These are phyloP conservation scores for Callyntrura sp. DNA, from an alignment of 2,888 invertebrate genomes.

Conservation along the genomic window DNA sequence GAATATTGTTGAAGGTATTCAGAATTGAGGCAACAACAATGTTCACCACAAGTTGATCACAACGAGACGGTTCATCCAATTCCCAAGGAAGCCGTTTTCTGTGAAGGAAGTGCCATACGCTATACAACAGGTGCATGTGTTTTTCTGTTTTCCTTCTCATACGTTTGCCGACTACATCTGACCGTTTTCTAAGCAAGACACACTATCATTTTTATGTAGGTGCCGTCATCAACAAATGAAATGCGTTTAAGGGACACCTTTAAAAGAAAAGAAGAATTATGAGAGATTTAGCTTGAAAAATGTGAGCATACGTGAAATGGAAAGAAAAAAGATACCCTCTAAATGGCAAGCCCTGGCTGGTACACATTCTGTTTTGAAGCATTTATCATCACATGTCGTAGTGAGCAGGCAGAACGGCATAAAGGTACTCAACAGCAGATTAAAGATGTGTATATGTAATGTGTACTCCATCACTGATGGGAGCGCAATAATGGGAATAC, in stretches of 20 bases:
- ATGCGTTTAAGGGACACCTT: slow-evolving; percentile 52
- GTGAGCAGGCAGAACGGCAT: neutral
- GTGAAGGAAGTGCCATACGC: slow-evolving; percentile 30
- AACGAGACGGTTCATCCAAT: slow-evolving; percentile 22
- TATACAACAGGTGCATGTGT: slow-evolving; percentile 65
- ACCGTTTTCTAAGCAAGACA: no score
- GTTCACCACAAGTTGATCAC: slow-evolving; percentile 61
- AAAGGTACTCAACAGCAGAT: no score
- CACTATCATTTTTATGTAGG: neutral
- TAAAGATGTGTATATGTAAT: no score
- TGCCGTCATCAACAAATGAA: slow-evolving; percentile 28
- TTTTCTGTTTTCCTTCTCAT: neutral
- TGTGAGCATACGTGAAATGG: slow-evolving; percentile 36
- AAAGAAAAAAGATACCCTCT: slow-evolving; percentile 53
- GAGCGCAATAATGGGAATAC: slow-evolving; percentile 19
- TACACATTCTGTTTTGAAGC: slow-evolving; percentile 35
- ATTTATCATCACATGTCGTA: slow-evolving; percentile 37
- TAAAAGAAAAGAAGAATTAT: slow-evolving; percentile 60
- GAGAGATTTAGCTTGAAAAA: slow-evolving; percentile 53
- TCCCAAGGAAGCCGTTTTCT: slow-evolving; percentile 46
- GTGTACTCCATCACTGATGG: neutral
- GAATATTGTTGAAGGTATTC: slow-evolving; percentile 36
- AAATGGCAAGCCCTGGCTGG: slow-evolving; percentile 29
- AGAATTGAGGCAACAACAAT: slow-evolving; percentile 37
- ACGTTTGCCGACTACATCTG: no score